These are phyloP conservation scores for Saccopteryx leptura DNA, from an alignment of 2,113 vertebrate species.

Conservation along the genomic window DNA sequence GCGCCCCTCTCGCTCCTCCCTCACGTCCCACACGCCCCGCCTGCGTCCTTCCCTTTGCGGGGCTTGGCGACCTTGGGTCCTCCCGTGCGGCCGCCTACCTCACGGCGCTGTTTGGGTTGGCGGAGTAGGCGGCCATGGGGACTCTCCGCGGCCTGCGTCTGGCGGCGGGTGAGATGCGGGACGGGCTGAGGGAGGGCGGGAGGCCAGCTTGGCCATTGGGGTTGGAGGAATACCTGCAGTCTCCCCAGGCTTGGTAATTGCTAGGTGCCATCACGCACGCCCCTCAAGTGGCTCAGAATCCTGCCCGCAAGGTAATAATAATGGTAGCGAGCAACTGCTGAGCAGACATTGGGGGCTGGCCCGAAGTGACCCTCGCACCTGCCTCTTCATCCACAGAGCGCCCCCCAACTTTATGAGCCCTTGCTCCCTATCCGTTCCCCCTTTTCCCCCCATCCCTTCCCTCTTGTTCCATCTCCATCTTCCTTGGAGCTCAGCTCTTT, in stretches of 20 bases:
- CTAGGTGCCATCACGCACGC: not conserved
- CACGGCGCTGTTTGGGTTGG: not conserved
- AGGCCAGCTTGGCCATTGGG: not conserved
- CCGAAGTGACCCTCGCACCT: not conserved
- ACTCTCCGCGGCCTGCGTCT: constrained; percentile 74
- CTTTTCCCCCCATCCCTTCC: rapidly evolving
- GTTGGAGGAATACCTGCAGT: not conserved
- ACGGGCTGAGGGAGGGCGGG: not conserved
- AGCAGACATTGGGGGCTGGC: not conserved
- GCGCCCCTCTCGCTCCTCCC: not conserved
- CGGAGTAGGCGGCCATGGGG: constrained; percentile 70
- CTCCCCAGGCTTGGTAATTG: not conserved
- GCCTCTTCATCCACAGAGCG: not conserved
- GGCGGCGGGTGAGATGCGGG: constrained; percentile 76
- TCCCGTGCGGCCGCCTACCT: rapidly evolving
- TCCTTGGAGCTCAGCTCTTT: not conserved
- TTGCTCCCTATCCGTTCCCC: too few species aligned
- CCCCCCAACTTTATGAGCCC: not conserved
- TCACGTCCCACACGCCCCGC: not conserved
- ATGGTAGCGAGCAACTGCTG: not conserved
- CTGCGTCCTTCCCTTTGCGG: rapidly evolving
- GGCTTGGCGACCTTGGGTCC: constrained; percentile 37
- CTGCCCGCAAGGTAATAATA: not conserved
- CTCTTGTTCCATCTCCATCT: not conserved
- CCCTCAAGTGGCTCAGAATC: not conserved